Base-by-base conservation (phyloP, 2,113 vertebrate genomes). In the Pelodiscus sinensis region DNA sequence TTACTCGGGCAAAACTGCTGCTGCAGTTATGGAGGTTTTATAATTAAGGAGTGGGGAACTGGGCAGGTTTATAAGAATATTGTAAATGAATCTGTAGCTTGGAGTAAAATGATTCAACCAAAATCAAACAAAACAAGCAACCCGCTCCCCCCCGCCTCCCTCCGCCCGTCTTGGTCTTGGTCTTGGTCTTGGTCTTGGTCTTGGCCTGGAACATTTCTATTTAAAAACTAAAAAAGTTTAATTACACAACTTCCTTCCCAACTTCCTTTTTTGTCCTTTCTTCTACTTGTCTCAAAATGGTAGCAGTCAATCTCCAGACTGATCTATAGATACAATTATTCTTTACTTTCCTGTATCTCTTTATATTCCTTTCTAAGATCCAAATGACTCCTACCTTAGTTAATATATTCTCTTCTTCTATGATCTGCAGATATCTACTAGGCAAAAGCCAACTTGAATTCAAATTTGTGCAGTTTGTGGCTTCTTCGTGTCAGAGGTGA, bases 51-150 rank as follows among this genome's bases (percentile, higher is more conserved):
- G 9, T n/a, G 22, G 35, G 79, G 55, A 87, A 15, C 7, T 82
- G 44, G 13, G 9, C 2, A 71, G 27, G 50, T 4, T 68, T 87
- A 4, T 52, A 51, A 38, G 1, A 35, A 6, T 7, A 21, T 8
- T 83, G 85, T 87, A 90, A 82, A 29, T 16, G 54, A 71, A 88
- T 85, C 91, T 92, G 16, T 78, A 5, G 24, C 78, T 24, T 12
- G 82, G 82, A 90, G 57, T 14, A 84, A 6, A 88, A 56, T 2
- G 11, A 31, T 44, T 50, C 12, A 87, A 82, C 4, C 0, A 71
- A 80, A 0, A 38, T 65, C 0, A 78, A 78, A 58, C 7, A 78
- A 79, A 62, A 2, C 57, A 0, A 11, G 18, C 8, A 13, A 3
- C 11, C 57, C 10, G 4, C 44, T 4, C 44, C 44, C 44, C 44